Conservation (phyloP, 2,888 invertebrate genomes). For the Melanchra persicariae region DNA sequence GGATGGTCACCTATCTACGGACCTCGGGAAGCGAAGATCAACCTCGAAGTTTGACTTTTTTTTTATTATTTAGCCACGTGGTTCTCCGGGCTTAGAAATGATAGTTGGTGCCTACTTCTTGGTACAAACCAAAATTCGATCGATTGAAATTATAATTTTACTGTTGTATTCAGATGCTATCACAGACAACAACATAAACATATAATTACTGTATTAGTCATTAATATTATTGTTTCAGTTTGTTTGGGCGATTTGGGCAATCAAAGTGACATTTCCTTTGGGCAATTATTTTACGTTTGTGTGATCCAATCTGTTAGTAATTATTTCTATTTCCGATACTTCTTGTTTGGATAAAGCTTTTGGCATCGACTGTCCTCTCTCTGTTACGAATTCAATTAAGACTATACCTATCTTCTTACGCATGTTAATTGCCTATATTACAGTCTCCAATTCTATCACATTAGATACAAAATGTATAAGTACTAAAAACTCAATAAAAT, state of each 20-base stretch:
- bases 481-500: not conserved
- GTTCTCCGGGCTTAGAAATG: not conserved
- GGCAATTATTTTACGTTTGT: slow-evolving; percentile 29
- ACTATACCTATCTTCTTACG: too few species aligned
- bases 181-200: slow-evolving; percentile 26
- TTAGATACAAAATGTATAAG: not conserved
- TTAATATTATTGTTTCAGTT: slow-evolving; percentile 22
- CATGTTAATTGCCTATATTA: not conserved
- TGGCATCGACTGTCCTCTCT: slow-evolving; percentile 10
- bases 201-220: slow-evolving; percentile 22
- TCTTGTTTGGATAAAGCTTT: slow-evolving; percentile 20
- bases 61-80: too few species aligned
- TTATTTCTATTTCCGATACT: slow-evolving; percentile 38
- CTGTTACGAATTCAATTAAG: not conserved
- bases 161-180: slow-evolving; percentile 31
- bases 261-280: slow-evolving; percentile 10
- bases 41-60: too few species aligned
- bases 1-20: too few species aligned
- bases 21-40: too few species aligned
- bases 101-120: not conserved
- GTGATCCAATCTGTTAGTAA: slow-evolving; percentile 32
- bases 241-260: slow-evolving; percentile 24
- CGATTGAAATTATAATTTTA: slow-evolving; percentile 8
- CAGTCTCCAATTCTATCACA: not conserved
- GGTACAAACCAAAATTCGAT: not conserved